Evolutionary conservation across 2,888 invertebrate genomes (phyloP).

Genomic region (Lasiommata megera): DNA sequence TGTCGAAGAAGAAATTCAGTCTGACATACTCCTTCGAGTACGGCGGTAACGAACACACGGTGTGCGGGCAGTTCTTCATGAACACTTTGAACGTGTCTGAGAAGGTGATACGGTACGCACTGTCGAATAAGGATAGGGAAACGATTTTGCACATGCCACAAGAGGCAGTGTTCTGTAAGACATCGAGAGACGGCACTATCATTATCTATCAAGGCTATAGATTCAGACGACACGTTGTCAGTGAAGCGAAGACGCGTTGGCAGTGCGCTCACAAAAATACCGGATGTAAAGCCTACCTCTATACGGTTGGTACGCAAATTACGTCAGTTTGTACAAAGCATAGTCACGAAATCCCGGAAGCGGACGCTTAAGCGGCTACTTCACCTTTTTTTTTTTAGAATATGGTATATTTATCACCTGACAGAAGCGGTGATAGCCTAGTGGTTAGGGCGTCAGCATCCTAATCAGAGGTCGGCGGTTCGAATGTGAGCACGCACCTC

Average conservation of each 20-base stretch:
- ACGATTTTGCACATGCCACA: background rate
- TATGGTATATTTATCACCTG: too few relatives aligned
- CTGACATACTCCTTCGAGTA: background rate
- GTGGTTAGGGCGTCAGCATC: too few relatives aligned
- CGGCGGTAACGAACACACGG: background rate
- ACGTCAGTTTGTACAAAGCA: slow-evolving; percentile 34
- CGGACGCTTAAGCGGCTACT: background rate
- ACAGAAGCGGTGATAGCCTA: too few relatives aligned
- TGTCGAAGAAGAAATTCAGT: slow-evolving; percentile 8
- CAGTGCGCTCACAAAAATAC: slow-evolving; percentile 34
- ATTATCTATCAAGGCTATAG: slow-evolving; percentile 38
- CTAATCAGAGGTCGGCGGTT: too few relatives aligned
- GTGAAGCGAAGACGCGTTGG: slow-evolving; percentile 38
- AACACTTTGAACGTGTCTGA: slow-evolving; percentile 9
- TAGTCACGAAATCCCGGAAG: slow-evolving; percentile 31
- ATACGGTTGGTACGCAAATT: slow-evolving; percentile 36
- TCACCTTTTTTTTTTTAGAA: too few relatives aligned
- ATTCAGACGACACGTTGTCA: slow-evolving; percentile 10
- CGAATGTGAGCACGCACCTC: too few relatives aligned
- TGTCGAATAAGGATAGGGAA: slow-evolving; percentile 5
- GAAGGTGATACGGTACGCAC: slow-evolving; percentile 8
- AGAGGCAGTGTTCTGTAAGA: slow-evolving; percentile 14
- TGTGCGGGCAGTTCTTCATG: slow-evolving; percentile 7
- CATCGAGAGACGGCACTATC: slow-evolving; percentile 31
- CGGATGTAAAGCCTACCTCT: slow-evolving; percentile 40